Percentiles rank a stretch among this genome's conserved stretches.
Conservation (phyloP, 1,140 invertebrate species). For the Tetragonula clypearis region DNA sequence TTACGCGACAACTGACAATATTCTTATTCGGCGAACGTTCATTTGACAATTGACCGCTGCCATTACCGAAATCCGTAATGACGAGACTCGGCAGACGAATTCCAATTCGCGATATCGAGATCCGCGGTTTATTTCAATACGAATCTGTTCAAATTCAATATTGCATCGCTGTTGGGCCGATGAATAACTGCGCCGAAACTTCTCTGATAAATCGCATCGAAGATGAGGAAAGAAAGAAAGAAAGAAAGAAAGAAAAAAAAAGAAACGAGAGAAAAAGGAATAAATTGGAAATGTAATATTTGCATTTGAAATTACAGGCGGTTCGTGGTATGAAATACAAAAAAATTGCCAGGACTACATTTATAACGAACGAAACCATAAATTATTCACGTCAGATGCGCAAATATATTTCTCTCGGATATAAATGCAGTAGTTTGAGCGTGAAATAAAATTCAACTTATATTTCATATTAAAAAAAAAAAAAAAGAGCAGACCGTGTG, state of each 20-base stretch:
- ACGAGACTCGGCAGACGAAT: background rate
- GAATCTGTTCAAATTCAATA: background rate
- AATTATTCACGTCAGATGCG: constrained; percentile 1
- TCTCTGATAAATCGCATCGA: background rate
- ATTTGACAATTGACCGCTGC: background rate
- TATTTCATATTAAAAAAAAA: background rate
- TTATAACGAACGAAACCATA: constrained; percentile 3
- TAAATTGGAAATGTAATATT: constrained; percentile 16
- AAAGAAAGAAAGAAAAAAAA: too few species aligned
- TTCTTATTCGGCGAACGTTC: too few species aligned
- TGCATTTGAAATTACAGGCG: constrained; percentile 8
- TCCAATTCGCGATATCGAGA: background rate
- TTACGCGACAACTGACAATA: too few species aligned
- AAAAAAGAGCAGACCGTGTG: background rate
- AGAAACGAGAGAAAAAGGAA: background rate
- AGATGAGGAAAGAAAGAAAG: background rate
- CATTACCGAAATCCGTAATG: background rate
- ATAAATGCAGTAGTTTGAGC: background rate
- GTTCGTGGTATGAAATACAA: background rate
- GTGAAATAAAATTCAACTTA: background rate
- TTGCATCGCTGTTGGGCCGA: background rate
- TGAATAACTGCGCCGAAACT: background rate
- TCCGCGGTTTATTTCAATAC: background rate
- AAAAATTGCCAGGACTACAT: background rate
- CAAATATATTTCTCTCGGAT: background rate